Base-by-base conservation (phyloP, 2,797 vertebrate genomes). In the Chelon labrosus region DNA sequence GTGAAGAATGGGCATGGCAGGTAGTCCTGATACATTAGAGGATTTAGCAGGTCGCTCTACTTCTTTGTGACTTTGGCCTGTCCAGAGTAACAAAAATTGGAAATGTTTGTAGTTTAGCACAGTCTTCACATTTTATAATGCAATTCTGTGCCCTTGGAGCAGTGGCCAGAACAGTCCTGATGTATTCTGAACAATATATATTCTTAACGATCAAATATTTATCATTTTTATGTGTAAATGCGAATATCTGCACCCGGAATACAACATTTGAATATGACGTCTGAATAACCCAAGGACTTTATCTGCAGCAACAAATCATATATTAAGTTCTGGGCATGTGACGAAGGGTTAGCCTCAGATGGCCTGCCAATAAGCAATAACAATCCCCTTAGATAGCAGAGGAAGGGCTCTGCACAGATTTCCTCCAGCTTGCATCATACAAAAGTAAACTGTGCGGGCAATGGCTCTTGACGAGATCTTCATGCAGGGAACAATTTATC, bases 341-440 rank as follows among this genome's bases (percentile, higher is more conserved):
- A 57, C 55, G 67, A 49, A 59, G 39, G 60, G 66, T 31, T 31
- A 31, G 75, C 57, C 31, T 41, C 20, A 55, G n/a, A 67, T 65
- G 50, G 44, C 39, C 77, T 54, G 51, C 79, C 80, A 85, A 86
- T 81, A 74, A 72, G 65, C 41, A 70, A 76, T 35, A 20, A 78
- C 77, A 55, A 79, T 79, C 74, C 75, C 65, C 68, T 65, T 17
- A 50, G 83, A 84, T 81, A 80, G 63, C 59, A 59, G 31, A n/a
- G 61, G 51, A 58, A 65, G 56, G 55, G 65, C 70, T 65, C 82
- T 20, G n/a, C 51, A 66, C 60, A 62, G n/a, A 87, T 91, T 91
- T 88, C 90, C 69, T 79, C 49, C 80, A 71, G 41, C 80, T 91
- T 91, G 86, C 87, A 90, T 91, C 91, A 91, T 80, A 56, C 50